Base-by-base conservation (phyloP, 2,797 vertebrate species). In the Lates japonicus region DNA sequence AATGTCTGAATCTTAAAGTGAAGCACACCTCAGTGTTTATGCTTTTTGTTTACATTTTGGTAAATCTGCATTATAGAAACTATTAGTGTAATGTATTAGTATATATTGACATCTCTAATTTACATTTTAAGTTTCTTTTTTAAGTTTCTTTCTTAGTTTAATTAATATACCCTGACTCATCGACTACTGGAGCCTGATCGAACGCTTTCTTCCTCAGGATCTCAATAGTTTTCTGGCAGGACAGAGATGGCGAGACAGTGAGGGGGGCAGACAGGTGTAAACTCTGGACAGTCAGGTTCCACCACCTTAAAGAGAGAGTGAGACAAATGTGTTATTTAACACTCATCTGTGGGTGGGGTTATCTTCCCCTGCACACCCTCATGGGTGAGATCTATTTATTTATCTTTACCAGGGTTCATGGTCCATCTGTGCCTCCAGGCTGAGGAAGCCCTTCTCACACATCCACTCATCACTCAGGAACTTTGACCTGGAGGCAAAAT, bases 391-490 rank as follows among this genome's bases (percentile, higher is more conserved):
- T 54, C 29, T 16, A 46, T 48, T 31, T 51, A 9, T 41, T 41
- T 41, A 41, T 22, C 37, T 63, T 63, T 76, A 98, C 97, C 97
- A 97, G 20, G 96, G 97, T 76, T 93, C 96, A 66, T 85, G 90
- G 52, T 91, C 90, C 4, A 86, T 74, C 7, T 92, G 88, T 68
- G 92, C 87, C 1, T 96, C 96, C 74, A 93, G 95, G 75, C 91
- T 94, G 87, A 97, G 86, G 88, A 98, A 98, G 7, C 97, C 97
- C 71, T 97, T 98, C 91, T 97, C 96, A 63, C 90, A 91, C 97
- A 99, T 98, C 97, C 97, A 98, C 74, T 94, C 95, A 89, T 98
- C 97, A 29, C 93, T 98, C 85, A 98, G 88, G 91, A 98, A 98
- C 91, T 98, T 99, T 82, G 97, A 96, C 97, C 97, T 99, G 13